phyloP scores from a whole-genome alignment of 2,797 vertebrate genomes.

The Synanceia verrucosa region DNA sequence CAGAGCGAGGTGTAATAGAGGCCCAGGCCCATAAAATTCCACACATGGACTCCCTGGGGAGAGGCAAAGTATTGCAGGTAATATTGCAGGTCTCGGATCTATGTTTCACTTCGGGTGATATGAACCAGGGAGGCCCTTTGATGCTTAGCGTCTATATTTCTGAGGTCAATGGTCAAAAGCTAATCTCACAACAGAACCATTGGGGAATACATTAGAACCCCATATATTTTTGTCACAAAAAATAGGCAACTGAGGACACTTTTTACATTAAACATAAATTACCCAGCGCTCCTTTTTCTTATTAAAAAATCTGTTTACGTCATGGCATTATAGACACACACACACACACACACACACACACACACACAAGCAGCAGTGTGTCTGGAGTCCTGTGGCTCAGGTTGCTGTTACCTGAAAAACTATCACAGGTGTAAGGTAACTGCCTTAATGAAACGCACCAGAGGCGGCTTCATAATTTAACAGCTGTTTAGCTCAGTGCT shows the following conservation, averaged over 20 bases:
- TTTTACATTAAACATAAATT: slow-evolving; percentile 23
- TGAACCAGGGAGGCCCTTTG: slow-evolving; percentile 30
- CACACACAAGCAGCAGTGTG: slow-evolving; percentile 40
- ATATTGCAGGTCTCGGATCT: slow-evolving; percentile 28
- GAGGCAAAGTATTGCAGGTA: slow-evolving; percentile 45
- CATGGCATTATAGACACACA: slow-evolving; percentile 30
- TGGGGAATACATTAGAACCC: slow-evolving; percentile 19
- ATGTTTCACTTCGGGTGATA: slow-evolving; percentile 12
- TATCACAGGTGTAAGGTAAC: slow-evolving; percentile 79
- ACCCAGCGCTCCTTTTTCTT: not conserved
- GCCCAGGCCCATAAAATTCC: slow-evolving; percentile 18
- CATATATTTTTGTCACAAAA: slow-evolving; percentile 28
- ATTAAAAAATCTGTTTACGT: slow-evolving; percentile 25
- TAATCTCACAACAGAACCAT: slow-evolving; percentile 25
- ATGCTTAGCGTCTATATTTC: not conserved
- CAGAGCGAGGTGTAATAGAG: not conserved
- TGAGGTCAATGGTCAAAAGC: slow-evolving; percentile 29
- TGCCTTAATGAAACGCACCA: slow-evolving; percentile 68
- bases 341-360: slow-evolving; percentile 19
- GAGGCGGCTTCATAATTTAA: slow-evolving; percentile 77
- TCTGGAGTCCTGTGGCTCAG: slow-evolving; percentile 61
- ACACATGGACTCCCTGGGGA: slow-evolving; percentile 20
- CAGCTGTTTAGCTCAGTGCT: slow-evolving; percentile 51
- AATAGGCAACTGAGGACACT: not conserved
- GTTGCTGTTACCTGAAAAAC: slow-evolving; percentile 77